Evolutionary conservation across 2,888 invertebrate genomes (phyloP), one percentile per base, ranked within the genome.

Genomic region (Slavum lentiscoides): DNA sequence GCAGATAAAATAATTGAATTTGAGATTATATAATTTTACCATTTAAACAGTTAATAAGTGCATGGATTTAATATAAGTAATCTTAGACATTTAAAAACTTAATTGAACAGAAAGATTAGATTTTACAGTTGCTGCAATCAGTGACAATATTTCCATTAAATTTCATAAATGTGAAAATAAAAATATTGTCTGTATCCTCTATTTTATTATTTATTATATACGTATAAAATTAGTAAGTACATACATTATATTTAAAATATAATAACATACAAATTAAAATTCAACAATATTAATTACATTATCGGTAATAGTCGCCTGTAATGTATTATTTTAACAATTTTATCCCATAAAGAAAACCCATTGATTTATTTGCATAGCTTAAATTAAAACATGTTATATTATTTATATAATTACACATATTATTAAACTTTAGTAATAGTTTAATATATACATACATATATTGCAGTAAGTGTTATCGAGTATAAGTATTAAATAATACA

Each of bases 1-100:
- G n/a, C 67, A 58, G 75, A 75, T 75, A 68, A 76, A 75, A 76
- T 58, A 76, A 13, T 8, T n/a, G 19, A 67, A 49, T 74, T 59
- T 59, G 17, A 58, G 75, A 75, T 75, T 68, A 68, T 76, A 13
- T 76, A 68, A 76, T 68, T 68, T 76, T 68, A 67, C 67, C 17
- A 76, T 59, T 59, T 67, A 30, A 76, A 76, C 23, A 76, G 67
- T 59, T 53, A 49, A 55, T 67, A 75, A 76, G 75, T 67, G 43
- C 67, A 58, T 59, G 5, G 19, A 59, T 67, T 23, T 58, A 39
- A 43, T 66, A 21, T 67, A 39, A 23, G 13, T 67, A 55, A 74
- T 74, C 74, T 66, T 11, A 66, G 66, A 66, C 30, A 55, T 49
- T 75, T 43, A 23, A 21, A 74, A 74, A 39, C 6, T 17, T 74